Percentiles rank a stretch among this genome's conserved stretches.
Conservation (phyloP, 1,140 invertebrate genomes). For the Glomeris maerens region DNA sequence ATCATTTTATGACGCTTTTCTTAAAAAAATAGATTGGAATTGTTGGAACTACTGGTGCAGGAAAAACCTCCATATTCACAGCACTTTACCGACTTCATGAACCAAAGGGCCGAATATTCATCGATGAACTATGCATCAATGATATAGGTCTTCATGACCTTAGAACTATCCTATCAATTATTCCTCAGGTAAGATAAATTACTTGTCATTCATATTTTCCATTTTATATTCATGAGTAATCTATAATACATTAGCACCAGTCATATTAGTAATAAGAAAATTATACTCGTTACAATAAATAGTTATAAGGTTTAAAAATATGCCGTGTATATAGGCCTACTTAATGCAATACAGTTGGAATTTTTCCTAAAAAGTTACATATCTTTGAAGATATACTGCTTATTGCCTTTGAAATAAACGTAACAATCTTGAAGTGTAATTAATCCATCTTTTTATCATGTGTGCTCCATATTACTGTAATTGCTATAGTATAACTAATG, state of each 20-base stretch:
- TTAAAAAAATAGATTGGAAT: constrained; percentile 30
- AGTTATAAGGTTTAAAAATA: too few species aligned
- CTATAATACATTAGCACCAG: background rate
- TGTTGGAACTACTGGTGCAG: constrained; percentile 36
- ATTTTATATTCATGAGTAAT: background rate
- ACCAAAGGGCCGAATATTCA: constrained; percentile 23
- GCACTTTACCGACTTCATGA: constrained; percentile 24
- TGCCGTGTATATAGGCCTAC: too few species aligned
- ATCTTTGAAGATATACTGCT: background rate
- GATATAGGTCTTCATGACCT: constrained; percentile 34
- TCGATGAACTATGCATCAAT: constrained; percentile 28
- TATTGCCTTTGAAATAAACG: background rate
- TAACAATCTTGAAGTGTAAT: background rate
- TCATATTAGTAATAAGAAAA: background rate
- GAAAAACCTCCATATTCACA: constrained; percentile 27
- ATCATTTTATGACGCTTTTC: background rate
- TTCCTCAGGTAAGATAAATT: constrained; percentile 40
- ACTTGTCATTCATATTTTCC: background rate
- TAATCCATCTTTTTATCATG: background rate
- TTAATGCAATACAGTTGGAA: too few species aligned
- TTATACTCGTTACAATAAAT: background rate
- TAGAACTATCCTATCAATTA: constrained; percentile 28
- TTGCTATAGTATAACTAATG: background rate
- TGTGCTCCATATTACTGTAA: too few species aligned
- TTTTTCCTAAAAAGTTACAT: too few species aligned